Conservation (phyloP, 2,888 invertebrate species). For the Autographa pulchrina region DNA sequence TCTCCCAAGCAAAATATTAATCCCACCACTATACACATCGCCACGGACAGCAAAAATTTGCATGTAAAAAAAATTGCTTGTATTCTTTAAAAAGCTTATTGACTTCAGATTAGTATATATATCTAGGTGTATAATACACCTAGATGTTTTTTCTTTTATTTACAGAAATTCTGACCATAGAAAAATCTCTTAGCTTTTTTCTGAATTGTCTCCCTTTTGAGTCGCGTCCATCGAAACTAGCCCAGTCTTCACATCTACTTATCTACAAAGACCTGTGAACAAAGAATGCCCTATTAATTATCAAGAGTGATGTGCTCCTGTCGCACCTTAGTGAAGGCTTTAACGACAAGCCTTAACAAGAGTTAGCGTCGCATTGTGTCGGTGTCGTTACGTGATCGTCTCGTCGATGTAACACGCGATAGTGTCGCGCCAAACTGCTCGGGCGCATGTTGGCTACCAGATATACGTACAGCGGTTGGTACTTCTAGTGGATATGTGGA, state of each 20-base stretch:
- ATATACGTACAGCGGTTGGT: neutral
- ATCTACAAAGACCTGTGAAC: neutral
- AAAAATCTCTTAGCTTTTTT: too few relatives aligned
- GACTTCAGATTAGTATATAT: too few relatives aligned
- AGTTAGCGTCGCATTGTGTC: constrained; percentile 39
- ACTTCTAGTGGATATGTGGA: neutral
- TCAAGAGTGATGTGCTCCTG: constrained; percentile 1
- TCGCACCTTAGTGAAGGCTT: neutral
- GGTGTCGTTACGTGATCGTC: constrained; percentile 36
- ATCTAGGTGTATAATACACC: too few relatives aligned
- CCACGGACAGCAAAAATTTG: too few relatives aligned
- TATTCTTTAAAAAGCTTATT: too few relatives aligned
- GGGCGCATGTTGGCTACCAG: constrained; percentile 16
- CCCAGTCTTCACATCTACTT: neutral
- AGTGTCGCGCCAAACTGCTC: constrained; percentile 33
- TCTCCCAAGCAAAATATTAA: too few relatives aligned
- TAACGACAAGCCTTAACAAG: constrained; percentile 13
- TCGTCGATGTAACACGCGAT: constrained; percentile 29
- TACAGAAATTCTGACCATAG: too few relatives aligned
- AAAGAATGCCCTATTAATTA: neutral
- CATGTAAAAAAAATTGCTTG: too few relatives aligned
- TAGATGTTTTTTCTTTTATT: too few relatives aligned
- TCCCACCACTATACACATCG: too few relatives aligned
- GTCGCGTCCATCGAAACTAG: neutral
- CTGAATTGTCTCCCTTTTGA: neutral